These are phyloP conservation scores for Achroia grisella DNA, from an alignment of 1,140 invertebrate species.

Conservation along the genomic window DNA sequence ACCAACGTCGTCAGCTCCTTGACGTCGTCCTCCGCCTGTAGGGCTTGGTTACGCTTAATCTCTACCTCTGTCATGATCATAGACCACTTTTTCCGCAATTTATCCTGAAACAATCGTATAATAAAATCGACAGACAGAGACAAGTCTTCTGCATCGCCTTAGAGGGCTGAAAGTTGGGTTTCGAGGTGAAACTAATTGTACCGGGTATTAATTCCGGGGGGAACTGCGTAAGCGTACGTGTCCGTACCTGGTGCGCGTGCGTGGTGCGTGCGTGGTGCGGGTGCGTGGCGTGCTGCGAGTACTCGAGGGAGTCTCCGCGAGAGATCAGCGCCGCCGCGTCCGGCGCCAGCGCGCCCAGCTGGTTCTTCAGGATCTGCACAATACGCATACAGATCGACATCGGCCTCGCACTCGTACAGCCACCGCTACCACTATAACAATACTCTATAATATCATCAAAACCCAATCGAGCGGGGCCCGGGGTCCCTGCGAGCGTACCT, in stretches of 20 bases:
- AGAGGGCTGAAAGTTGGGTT: too few species aligned
- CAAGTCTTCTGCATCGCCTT: too few species aligned
- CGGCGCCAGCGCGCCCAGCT: conserved; percentile 80
- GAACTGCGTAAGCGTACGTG: too few species aligned
- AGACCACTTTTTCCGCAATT: conserved; percentile 78
- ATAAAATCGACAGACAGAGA: too few species aligned
- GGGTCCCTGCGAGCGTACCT: conserved; percentile 67
- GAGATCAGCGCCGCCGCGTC: conserved; percentile 87
- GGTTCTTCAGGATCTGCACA: conserved; percentile 77
- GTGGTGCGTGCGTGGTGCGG: conserved; percentile 74
- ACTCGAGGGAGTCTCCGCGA: conserved; percentile 83
- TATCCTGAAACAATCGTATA: conserved; percentile 40
- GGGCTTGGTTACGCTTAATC: conserved; percentile 71
- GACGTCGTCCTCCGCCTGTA: conserved; percentile 75
- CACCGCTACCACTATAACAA: too few species aligned
- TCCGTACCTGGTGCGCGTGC: conserved; percentile 74
- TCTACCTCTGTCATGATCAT: conserved; percentile 80
- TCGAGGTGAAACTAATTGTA: too few species aligned
- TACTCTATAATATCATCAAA: too few species aligned
- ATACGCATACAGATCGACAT: too few species aligned
- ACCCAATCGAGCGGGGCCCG: too few species aligned
- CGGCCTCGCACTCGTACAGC: too few species aligned
- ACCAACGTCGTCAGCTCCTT: conserved; percentile 68
- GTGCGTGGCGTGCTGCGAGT: conserved; percentile 69
- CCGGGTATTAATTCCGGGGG: too few species aligned